Evolutionary conservation across 2,797 vertebrate species (phyloP).

Genomic region (Poecile montanus): DNA sequence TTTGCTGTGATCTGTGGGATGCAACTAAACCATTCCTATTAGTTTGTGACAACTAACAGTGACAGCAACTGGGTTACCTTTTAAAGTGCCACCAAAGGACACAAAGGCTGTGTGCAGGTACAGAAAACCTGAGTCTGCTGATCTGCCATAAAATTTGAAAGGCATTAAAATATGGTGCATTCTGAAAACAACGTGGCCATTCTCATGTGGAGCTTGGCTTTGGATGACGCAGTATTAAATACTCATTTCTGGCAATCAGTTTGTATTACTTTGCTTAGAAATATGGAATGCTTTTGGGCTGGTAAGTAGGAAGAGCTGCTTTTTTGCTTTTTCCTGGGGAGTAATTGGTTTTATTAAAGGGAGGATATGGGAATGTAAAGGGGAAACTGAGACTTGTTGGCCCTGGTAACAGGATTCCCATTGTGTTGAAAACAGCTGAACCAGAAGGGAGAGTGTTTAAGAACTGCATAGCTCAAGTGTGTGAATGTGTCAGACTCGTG

Average conservation of each 20-base stretch:
- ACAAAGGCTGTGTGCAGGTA: background rate
- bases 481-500: background rate
- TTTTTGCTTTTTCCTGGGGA: background rate
- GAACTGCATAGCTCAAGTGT: background rate
- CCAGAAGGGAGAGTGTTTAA: background rate
- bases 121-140: background rate
- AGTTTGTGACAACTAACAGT: background rate
- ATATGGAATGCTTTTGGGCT: background rate
- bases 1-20: background rate
- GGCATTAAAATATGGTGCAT: background rate
- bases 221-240: background rate
- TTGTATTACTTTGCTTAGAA: background rate
- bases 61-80: background rate
- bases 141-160: background rate
- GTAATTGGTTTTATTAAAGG: background rate
- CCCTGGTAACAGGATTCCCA: background rate
- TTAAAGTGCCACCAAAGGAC: background rate
- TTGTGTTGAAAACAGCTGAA: background rate
- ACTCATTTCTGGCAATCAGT: background rate
- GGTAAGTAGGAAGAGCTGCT: background rate
- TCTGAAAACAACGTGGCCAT: background rate
- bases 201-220: background rate
- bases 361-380: background rate
- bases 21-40: background rate
- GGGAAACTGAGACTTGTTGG: background rate